phyloP scores from a whole-genome alignment of 2,888 invertebrate species.

The Trisateles emortualis region DNA sequence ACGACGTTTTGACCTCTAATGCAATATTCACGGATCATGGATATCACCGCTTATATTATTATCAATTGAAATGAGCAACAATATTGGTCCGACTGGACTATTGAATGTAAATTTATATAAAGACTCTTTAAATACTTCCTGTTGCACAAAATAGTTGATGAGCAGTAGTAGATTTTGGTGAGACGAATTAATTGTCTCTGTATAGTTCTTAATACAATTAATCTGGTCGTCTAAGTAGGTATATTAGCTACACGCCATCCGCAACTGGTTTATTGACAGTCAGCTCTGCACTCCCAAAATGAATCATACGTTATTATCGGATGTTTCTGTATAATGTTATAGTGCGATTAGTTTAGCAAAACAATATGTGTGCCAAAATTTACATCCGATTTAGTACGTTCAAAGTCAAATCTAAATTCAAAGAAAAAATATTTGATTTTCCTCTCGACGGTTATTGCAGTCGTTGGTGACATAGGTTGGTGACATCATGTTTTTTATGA shows the following conservation, averaged over 20 bases:
- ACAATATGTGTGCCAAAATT: constrained; percentile 38
- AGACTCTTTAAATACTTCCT: constrained; percentile 41
- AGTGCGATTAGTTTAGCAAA: constrained; percentile 41
- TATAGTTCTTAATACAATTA: constrained; percentile 63
- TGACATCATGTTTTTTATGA: constrained; percentile 67
- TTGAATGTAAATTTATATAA: constrained; percentile 49
- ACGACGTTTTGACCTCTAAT: not conserved
- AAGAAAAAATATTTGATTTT: constrained; percentile 16
- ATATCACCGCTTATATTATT: constrained; percentile 1
- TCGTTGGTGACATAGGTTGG: constrained; percentile 42
- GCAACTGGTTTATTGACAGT: constrained; percentile 71
- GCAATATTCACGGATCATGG: not conserved
- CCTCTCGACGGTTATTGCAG: constrained; percentile 35
- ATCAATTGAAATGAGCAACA: constrained; percentile 12
- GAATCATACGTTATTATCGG: constrained; percentile 61
- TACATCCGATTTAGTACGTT: constrained; percentile 23
- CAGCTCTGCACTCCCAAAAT: constrained; percentile 59
- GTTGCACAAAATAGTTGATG: constrained; percentile 32
- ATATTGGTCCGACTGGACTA: constrained; percentile 28
- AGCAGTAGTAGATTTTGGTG: constrained; percentile 41
- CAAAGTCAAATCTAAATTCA: constrained; percentile 10
- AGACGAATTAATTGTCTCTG: constrained; percentile 59
- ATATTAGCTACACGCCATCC: constrained; percentile 44
- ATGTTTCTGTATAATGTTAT: constrained; percentile 50
- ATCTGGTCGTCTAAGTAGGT: constrained; percentile 35